Conservation (phyloP, 2,888 invertebrate species). For the Rotaria macrura region DNA sequence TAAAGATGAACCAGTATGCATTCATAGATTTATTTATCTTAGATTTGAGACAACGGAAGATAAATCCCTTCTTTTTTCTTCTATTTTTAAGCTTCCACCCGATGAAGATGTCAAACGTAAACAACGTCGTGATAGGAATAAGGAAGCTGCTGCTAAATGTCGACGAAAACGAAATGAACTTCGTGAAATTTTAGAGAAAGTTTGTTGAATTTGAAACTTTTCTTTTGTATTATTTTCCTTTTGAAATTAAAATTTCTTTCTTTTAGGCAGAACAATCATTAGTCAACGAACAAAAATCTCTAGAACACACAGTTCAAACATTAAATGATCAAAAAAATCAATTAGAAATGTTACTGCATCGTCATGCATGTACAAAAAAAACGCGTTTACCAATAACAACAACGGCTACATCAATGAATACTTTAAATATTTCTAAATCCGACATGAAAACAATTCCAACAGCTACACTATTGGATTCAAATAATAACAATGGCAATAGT, state of each 20-base stretch:
- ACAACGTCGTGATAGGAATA: constrained; percentile 80
- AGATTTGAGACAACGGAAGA: too few species aligned
- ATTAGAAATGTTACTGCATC: background rate
- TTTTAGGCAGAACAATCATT: background rate
- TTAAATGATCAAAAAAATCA: background rate
- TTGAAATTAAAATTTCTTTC: background rate
- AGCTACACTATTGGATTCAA: background rate
- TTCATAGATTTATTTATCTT: background rate
- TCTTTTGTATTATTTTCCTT: background rate
- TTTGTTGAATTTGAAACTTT: background rate
- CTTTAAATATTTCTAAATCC: background rate
- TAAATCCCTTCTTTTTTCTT: too few species aligned
- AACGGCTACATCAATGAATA: background rate
- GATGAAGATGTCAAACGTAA: constrained; percentile 83
- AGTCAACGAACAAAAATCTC: background rate
- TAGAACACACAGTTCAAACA: background rate
- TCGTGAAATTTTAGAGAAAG: constrained; percentile 69
- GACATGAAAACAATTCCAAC: background rate
- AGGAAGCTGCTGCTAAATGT: constrained; percentile 90
- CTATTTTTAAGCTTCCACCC: constrained; percentile 54
- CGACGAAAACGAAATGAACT: constrained; percentile 88
- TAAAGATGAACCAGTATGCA: constrained; percentile 24
- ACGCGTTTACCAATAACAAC: background rate
- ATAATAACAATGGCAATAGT: background rate
- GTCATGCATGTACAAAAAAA: background rate